These are phyloP conservation scores for Paratrypauchen microcephalus DNA, from an alignment of 2,797 vertebrate genomes.

Conservation along the genomic window DNA sequence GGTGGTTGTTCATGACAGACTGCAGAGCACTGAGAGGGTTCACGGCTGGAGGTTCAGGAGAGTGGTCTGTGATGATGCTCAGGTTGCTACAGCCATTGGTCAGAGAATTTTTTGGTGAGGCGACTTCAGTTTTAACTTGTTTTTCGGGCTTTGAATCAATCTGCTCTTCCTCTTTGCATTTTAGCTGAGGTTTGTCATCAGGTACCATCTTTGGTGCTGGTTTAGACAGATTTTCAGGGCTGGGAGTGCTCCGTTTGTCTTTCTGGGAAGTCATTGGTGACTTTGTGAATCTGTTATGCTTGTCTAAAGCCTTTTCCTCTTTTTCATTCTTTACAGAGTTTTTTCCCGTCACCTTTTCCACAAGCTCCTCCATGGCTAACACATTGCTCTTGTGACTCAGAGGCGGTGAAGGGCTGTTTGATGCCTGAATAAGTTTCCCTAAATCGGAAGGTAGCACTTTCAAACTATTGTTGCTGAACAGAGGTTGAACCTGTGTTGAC, in stretches of 20 bases:
- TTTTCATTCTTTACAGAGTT: conserved; percentile 83
- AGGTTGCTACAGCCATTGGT: conserved; percentile 91
- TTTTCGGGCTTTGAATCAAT: conserved; percentile 51
- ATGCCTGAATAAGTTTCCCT: conserved; percentile 87
- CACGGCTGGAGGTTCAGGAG: conserved; percentile 93
- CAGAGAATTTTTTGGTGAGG: conserved; percentile 82
- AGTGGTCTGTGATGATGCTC: conserved; percentile 97
- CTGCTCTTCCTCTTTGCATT: conserved; percentile 51
- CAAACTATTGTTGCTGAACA: conserved; percentile 83
- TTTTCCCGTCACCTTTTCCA: conserved; percentile 98
- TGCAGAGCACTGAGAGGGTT: conserved; percentile 97
- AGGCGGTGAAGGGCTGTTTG: conserved; percentile 87
- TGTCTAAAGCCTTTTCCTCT: conserved; percentile 84
- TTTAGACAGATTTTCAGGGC: conserved; percentile 75
- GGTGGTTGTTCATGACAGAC: conserved; percentile 99
- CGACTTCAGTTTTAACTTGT: conserved; percentile 86
- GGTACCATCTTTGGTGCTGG: conserved; percentile 61
- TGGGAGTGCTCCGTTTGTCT: conserved; percentile 82
- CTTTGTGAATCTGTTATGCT: conserved; percentile 76
- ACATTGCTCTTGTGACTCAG: conserved; percentile 95
- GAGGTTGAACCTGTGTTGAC: conserved; percentile 88
- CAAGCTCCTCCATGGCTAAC: conserved; percentile 97
- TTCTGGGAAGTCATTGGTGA: conserved; percentile 80
- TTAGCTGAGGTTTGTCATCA: conserved; percentile 69
- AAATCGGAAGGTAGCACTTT: conserved; percentile 82